Evolutionary conservation across 2,797 vertebrate genomes (phyloP).

Genomic region (Danio aesculapii): DNA sequence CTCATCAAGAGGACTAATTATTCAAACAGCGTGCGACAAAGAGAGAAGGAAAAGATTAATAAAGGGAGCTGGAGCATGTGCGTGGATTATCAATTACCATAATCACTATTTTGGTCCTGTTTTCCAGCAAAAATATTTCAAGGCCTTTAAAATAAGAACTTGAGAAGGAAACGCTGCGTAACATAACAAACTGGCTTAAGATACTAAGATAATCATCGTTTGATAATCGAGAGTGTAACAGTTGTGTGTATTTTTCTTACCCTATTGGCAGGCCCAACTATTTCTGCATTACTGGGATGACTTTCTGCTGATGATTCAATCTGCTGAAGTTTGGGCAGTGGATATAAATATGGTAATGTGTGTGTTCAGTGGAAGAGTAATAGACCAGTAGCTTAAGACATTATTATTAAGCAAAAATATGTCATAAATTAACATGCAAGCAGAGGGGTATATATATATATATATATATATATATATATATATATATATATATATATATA

Average conservation of each 20-base stretch:
- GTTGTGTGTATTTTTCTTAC: constrained; percentile 18
- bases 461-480: too few relatives aligned
- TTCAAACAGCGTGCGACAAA: constrained; percentile 23
- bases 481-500: too few relatives aligned
- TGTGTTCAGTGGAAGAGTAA: neutral
- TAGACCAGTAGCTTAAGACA: neutral
- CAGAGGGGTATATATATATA: neutral
- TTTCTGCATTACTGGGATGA: neutral
- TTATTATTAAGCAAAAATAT: neutral
- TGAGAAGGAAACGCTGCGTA: constrained; percentile 4
- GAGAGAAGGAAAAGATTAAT: constrained; percentile 12
- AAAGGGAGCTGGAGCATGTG: constrained; percentile 20
- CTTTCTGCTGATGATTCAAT: neutral
- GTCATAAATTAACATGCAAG: neutral
- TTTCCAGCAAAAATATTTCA: constrained; percentile 24
- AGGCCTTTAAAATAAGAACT: constrained; percentile 31
- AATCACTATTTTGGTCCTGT: constrained; percentile 24
- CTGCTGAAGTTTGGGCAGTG: neutral
- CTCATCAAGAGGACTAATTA: constrained; percentile 35
- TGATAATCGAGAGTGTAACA: constrained; percentile 21
- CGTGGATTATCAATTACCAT: constrained; percentile 11
- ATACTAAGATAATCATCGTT: neutral
- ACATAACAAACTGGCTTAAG: constrained; percentile 24
- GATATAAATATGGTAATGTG: neutral
- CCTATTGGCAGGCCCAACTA: neutral